Conservation (phyloP, 2,888 invertebrate genomes). For the Aporophyla lueneburgensis region DNA sequence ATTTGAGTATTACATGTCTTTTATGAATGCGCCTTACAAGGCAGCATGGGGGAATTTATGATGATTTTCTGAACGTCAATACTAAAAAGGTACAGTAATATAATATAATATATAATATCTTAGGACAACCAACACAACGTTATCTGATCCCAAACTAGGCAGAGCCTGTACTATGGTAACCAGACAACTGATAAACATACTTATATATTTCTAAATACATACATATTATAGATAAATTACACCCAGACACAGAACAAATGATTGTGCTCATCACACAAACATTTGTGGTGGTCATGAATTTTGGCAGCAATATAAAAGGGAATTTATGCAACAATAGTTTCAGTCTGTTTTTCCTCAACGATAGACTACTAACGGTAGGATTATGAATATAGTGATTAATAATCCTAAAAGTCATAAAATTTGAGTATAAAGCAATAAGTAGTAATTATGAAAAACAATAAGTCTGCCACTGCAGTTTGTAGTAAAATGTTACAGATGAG, state of each 20-base stretch:
- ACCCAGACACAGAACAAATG: too few species aligned
- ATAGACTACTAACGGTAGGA: too few species aligned
- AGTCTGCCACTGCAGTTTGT: background rate
- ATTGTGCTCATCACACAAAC: too few species aligned
- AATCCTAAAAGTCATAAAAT: background rate
- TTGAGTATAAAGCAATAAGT: background rate
- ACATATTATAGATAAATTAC: too few species aligned
- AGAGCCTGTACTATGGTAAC: too few species aligned
- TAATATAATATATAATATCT: too few species aligned
- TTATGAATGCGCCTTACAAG: slow-evolving; percentile 64
- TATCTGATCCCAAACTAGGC: too few species aligned
- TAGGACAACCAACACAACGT: too few species aligned
- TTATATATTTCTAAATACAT: too few species aligned
- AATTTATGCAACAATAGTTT: background rate
- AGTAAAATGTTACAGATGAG: background rate
- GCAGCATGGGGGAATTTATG: slow-evolving; percentile 24
- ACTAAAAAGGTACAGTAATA: background rate
- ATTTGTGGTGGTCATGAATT: background rate
- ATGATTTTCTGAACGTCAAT: background rate
- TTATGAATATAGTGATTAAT: too few species aligned
- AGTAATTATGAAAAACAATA: background rate
- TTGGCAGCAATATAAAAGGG: background rate
- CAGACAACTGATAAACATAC: too few species aligned
- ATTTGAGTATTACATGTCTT: slow-evolving; percentile 64
- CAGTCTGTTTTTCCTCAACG: background rate